Evolutionary conservation across 1,140 invertebrate genomes (phyloP).

Genomic region (Ostrea denselamellosa): DNA sequence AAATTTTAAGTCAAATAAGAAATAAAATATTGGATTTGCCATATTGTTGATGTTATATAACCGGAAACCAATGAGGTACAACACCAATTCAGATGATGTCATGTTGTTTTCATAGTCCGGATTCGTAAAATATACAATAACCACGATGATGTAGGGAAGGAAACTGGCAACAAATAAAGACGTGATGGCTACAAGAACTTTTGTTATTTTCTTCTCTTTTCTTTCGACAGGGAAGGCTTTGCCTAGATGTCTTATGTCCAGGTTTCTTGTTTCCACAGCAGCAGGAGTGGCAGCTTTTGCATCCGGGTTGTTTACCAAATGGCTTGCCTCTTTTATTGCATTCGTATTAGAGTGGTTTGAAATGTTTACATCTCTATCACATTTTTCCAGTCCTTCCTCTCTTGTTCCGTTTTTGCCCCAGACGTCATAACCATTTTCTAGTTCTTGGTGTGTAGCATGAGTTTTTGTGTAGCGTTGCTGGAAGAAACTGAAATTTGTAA

Average conservation of each 20-base stretch:
- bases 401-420: not conserved
- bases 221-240: not conserved
- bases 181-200: slow-evolving; percentile 54
- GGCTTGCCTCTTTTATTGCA: not conserved
- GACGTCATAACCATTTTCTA: not conserved
- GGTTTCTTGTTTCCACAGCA: not conserved
- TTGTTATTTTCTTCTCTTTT: slow-evolving; percentile 50
- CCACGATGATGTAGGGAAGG: slow-evolving; percentile 51
- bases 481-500: not conserved
- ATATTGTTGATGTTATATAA: slow-evolving; percentile 56
- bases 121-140: slow-evolving; percentile 48
- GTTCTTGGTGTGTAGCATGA: not conserved
- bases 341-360: not conserved
- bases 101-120: slow-evolving; percentile 43
- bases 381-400: not conserved
- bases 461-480: not conserved
- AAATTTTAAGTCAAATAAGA: slow-evolving; percentile 56
- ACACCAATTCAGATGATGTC: slow-evolving; percentile 23
- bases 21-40: slow-evolving; percentile 54
- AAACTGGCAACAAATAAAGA: slow-evolving; percentile 53
- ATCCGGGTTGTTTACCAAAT: not conserved
- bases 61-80: slow-evolving; percentile 52
- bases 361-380: not conserved
- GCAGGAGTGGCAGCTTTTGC: not conserved
- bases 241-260: not conserved